Conservation (phyloP, 2,113 vertebrate species). For the Psittacula cyanocephala region DNA sequence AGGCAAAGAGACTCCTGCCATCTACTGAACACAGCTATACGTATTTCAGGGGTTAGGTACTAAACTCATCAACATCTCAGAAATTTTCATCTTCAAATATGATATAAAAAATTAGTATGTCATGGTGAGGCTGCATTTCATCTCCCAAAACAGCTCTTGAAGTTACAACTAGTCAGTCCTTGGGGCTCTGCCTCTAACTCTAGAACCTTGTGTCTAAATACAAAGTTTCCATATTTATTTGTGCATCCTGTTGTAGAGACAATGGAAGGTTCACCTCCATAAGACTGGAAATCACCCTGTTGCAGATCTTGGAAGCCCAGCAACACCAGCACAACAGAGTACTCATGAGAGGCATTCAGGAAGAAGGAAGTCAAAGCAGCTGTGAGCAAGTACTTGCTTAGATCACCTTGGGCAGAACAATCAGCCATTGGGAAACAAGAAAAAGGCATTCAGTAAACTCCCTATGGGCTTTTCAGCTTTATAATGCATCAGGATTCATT, state of each 20-base stretch:
- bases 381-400: background rate
- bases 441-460: background rate
- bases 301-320: background rate
- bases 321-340: background rate
- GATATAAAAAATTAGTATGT: fast-evolving
- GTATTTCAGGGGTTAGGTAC: background rate
- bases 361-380: background rate
- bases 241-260: background rate
- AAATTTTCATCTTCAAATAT: background rate
- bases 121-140: background rate
- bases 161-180: no score
- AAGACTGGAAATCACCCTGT: background rate
- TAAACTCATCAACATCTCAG: background rate
- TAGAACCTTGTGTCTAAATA: background rate
- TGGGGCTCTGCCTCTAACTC: background rate
- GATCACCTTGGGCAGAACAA: background rate
- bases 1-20: background rate
- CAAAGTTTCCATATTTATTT: background rate
- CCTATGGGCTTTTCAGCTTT: background rate
- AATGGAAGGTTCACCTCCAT: background rate
- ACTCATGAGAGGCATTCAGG: background rate
- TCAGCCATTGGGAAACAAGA: background rate
- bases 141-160: background rate
- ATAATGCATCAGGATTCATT: background rate
- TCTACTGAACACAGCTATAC: fast-evolving